phyloP scores from a whole-genome alignment of 2,113 vertebrate genomes.

The Hypanus sabinus region DNA sequence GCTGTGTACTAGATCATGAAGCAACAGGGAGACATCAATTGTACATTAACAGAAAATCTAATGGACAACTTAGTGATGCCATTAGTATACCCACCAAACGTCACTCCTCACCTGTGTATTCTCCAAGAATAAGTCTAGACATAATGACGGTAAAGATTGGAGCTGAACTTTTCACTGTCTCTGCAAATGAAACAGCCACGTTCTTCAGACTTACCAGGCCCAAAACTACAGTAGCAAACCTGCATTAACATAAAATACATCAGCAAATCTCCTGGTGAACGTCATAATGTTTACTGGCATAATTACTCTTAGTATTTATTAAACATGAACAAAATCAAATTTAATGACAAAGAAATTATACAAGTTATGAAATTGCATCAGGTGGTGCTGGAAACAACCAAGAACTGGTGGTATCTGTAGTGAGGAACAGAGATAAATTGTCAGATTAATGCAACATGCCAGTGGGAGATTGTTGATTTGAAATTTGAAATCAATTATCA shows the following conservation, averaged over 20 bases:
- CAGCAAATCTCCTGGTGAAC: background rate
- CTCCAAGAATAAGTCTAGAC: constrained; percentile 88
- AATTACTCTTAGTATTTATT: background rate
- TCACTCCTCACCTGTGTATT: constrained; percentile 75
- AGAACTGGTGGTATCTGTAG: too few relatives aligned
- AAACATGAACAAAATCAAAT: background rate
- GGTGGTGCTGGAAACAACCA: too few relatives aligned
- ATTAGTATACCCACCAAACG: background rate
- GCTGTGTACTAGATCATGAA: too few relatives aligned
- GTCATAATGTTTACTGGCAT: background rate
- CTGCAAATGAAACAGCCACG: constrained; percentile 86
- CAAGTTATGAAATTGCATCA: background rate
- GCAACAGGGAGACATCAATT: background rate
- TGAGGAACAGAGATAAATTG: too few relatives aligned
- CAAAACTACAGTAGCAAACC: constrained; percentile 86
- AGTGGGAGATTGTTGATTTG: too few relatives aligned
- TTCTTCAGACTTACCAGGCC: constrained; percentile 93
- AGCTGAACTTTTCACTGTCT: constrained; percentile 93
- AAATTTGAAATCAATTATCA: too few relatives aligned
- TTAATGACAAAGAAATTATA: background rate
- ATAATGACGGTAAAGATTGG: constrained; percentile 96
- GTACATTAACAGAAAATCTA: background rate
- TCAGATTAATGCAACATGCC: too few relatives aligned
- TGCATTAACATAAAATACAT: constrained; percentile 43
- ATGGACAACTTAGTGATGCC: background rate